Conservation (phyloP, 2,113 vertebrate genomes). For the Lethenteron reissneri region DNA sequence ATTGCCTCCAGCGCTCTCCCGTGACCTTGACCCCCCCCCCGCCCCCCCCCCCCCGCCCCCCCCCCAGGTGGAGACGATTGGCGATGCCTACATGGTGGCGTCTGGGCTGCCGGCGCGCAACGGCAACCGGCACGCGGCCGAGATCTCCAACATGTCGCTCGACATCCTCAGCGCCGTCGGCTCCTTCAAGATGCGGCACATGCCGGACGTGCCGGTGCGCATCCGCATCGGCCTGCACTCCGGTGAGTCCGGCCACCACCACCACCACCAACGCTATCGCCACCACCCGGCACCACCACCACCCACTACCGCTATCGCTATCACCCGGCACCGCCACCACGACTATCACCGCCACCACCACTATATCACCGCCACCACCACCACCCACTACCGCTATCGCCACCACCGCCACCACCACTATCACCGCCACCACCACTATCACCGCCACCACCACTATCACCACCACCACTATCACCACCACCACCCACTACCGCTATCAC, state of each 20-base stretch:
- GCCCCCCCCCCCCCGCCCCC: background rate
- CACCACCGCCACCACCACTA: background rate
- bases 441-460: too few relatives aligned
- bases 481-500: too few relatives aligned
- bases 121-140: slow-evolving; percentile 28
- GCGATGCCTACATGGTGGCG: slow-evolving; percentile 43
- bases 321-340: too few relatives aligned
- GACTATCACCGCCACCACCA: too few relatives aligned
- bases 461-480: too few relatives aligned
- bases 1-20: too few relatives aligned
- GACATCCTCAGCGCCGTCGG: slow-evolving; percentile 42
- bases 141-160: slow-evolving; percentile 41
- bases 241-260: slow-evolving; percentile 16
- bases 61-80: slow-evolving; percentile 37
- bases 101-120: slow-evolving; percentile 33
- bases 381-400: background rate
- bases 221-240: slow-evolving; percentile 39
- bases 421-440: too few relatives aligned
- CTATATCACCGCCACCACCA: too few relatives aligned
- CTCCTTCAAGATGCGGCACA: slow-evolving; percentile 42
- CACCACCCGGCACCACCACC: background rate
- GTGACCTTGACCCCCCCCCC: too few relatives aligned
- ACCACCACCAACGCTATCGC: background rate
- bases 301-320: background rate
- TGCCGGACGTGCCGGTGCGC: slow-evolving; percentile 36